These are phyloP conservation scores for Acinonyx jubatus DNA, from an alignment of 2,113 vertebrate species.

Conservation along the genomic window DNA sequence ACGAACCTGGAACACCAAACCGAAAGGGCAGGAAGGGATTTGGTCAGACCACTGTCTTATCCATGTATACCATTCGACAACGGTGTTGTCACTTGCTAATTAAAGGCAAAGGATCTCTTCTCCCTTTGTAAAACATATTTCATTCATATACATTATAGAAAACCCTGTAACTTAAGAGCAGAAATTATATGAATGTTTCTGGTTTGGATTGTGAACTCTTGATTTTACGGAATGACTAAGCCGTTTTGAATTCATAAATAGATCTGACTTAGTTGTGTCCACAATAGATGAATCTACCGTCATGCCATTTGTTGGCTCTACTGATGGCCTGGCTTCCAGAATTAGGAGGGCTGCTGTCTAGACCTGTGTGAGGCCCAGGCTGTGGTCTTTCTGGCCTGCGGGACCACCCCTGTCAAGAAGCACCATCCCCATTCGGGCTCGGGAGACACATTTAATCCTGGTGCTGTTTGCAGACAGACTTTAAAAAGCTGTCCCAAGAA, in stretches of 20 bases:
- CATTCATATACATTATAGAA: neutral
- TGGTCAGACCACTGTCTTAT: rapidly evolving
- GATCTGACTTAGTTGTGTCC: neutral
- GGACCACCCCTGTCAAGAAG: conserved; percentile 20
- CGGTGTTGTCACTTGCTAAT: neutral
- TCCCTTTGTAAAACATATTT: neutral
- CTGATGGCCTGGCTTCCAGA: neutral
- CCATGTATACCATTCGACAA: rapidly evolving
- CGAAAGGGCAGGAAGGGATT: neutral
- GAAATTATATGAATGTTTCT: neutral
- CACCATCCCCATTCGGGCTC: neutral
- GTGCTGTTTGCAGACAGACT: conserved; percentile 77
- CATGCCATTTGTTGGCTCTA: rapidly evolving
- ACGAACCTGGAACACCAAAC: neutral
- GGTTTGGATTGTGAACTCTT: neutral
- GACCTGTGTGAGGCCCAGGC: neutral
- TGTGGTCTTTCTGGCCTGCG: conserved; percentile 40
- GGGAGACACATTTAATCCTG: conserved; percentile 43
- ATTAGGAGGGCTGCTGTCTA: conserved; percentile 21
- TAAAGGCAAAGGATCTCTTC: neutral
- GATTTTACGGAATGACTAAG: neutral
- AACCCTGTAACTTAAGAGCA: neutral
- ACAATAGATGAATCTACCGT: neutral
- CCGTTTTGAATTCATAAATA: neutral
- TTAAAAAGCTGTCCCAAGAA: conserved; percentile 73